Percentiles rank a stretch among this genome's conserved stretches.
phyloP scores from a whole-genome alignment of 2,888 invertebrate genomes.

The Troides oblongomaculatus region DNA sequence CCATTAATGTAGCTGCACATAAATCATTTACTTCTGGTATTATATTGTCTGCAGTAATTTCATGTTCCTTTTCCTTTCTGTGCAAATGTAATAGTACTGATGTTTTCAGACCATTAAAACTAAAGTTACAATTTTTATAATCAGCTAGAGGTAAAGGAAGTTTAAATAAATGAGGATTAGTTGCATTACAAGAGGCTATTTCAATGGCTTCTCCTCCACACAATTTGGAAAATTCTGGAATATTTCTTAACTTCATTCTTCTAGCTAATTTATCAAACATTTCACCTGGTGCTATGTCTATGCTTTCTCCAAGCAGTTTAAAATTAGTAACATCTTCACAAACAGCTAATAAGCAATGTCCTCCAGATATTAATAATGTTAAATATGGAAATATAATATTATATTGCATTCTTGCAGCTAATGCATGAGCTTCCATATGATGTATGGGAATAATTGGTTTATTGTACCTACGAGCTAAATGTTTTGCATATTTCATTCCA shows the following conservation, averaged over 20 bases:
- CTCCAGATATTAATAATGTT: constrained; percentile 94
- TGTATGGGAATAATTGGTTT: constrained; percentile 97
- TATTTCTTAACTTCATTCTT: constrained; percentile 88
- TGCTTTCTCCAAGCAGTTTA: constrained; percentile 87
- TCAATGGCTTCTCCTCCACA: constrained; percentile 95
- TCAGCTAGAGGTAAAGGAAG: constrained; percentile 84
- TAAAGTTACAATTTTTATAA: constrained; percentile 92
- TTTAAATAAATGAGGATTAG: constrained; percentile 83
- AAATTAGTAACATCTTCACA: constrained; percentile 88
- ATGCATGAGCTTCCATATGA: constrained; percentile 99
- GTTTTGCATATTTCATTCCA: constrained; percentile 91
- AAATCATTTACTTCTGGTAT: constrained; percentile 89
- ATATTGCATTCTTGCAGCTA: constrained; percentile 89
- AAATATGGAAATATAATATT: constrained; percentile 92
- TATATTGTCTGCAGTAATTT: constrained; percentile 83
- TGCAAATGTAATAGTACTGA: constrained; percentile 77
- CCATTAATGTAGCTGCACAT: constrained; percentile 91
- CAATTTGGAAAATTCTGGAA: constrained; percentile 85
- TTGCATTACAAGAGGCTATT: constrained; percentile 85
- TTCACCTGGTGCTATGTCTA: constrained; percentile 96
- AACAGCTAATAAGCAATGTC: constrained; percentile 91
- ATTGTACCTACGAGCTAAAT: constrained; percentile 82
- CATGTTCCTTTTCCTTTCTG: constrained; percentile 80
- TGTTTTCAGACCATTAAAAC: constrained; percentile 92
- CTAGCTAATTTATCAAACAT: constrained; percentile 95